phyloP scores from a whole-genome alignment of 2,113 vertebrate genomes.

The Gymnobelideus leadbeateri region DNA sequence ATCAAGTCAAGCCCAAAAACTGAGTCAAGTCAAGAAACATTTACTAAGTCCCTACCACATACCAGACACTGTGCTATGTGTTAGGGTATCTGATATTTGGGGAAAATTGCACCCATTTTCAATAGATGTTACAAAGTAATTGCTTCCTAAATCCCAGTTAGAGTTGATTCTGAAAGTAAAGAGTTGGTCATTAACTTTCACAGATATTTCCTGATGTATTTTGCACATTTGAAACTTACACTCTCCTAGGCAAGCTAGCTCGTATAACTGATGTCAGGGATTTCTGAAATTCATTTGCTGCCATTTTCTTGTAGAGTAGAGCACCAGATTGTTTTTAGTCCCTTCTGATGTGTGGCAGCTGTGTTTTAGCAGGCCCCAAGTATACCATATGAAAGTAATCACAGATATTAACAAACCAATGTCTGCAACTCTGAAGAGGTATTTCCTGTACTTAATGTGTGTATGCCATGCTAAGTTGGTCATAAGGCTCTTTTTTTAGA shows the following conservation, averaged over 20 bases:
- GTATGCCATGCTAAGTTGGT: slow-evolving; percentile 43
- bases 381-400: slow-evolving; percentile 72
- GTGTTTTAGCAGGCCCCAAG: slow-evolving; percentile 73
- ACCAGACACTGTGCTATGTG: background rate
- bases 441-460: slow-evolving; percentile 58
- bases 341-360: slow-evolving; percentile 73
- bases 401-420: slow-evolving; percentile 69
- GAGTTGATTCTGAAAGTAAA: slow-evolving; percentile 53
- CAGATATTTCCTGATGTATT: slow-evolving; percentile 56
- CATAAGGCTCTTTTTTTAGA: slow-evolving; percentile 20
- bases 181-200: slow-evolving; percentile 29
- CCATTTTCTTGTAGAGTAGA: slow-evolving; percentile 68
- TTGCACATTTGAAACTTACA: slow-evolving; percentile 63
- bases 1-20: background rate
- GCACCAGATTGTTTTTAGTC: slow-evolving; percentile 74
- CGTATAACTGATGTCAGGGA: slow-evolving; percentile 53
- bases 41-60: background rate
- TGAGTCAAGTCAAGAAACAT: background rate
- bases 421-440: slow-evolving; percentile 55
- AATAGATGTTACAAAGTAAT: slow-evolving; percentile 26
- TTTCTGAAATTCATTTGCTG: slow-evolving; percentile 70
- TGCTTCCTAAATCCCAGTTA: slow-evolving; percentile 29
- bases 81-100: background rate
- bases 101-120: background rate
- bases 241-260: slow-evolving; percentile 61